Conservation (phyloP, 2,113 vertebrate species). For the Bungarus multicinctus region DNA sequence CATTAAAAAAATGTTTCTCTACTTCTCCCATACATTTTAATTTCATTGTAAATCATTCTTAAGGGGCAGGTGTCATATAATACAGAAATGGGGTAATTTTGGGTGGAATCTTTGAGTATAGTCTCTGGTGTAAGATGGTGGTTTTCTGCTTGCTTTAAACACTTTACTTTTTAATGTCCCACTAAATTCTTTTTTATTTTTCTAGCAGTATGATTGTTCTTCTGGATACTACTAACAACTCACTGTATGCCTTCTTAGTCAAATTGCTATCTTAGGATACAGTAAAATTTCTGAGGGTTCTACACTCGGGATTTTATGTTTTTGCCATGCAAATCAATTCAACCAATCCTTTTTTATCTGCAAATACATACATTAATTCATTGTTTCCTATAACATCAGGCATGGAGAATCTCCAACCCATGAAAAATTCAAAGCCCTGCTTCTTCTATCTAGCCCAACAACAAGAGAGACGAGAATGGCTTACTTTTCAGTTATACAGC, state of each 20-base stretch:
- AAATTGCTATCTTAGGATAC: neutral
- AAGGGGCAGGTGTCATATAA: constrained; percentile 20
- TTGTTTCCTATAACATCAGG: neutral
- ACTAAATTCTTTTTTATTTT: neutral
- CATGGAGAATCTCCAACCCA: neutral
- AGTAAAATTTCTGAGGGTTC: neutral
- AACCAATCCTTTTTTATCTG: neutral
- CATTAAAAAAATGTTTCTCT: constrained; percentile 63
- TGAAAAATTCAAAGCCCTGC: neutral
- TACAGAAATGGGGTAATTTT: neutral
- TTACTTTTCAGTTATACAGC: neutral
- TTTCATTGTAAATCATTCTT: constrained; percentile 55
- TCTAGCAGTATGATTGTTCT: neutral
- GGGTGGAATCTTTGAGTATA: neutral
- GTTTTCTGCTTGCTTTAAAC: neutral
- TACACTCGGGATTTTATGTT: neutral
- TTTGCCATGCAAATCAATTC: neutral
- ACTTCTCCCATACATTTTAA: constrained; percentile 53
- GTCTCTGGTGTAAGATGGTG: neutral
- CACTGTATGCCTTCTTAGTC: neutral
- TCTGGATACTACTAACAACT: neutral
- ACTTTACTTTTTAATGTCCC: neutral
- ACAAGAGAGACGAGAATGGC: neutral
- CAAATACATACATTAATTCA: neutral
- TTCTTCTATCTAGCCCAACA: neutral